Percentiles rank a stretch among this genome's conserved stretches.
These are phyloP conservation scores for Microtus montanus DNA, from an alignment of 2,113 vertebrate genomes.

Conservation along the genomic window DNA sequence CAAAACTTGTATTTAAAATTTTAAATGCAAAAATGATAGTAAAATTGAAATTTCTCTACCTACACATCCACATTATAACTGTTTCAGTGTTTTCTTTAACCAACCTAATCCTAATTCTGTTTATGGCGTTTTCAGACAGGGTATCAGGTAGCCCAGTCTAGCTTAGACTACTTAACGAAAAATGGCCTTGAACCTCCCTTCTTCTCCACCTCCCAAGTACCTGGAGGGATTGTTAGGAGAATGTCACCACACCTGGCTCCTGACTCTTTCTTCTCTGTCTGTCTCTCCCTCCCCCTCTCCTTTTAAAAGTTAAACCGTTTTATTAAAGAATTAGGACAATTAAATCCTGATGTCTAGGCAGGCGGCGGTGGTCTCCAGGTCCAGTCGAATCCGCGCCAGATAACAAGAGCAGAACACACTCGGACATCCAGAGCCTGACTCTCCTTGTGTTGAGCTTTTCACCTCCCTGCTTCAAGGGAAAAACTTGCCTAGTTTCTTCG, in stretches of 20 bases:
- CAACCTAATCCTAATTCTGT: not conserved
- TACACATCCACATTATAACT: not conserved
- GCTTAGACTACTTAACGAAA: not conserved
- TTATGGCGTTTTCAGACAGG: not conserved
- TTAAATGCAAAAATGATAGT: not conserved
- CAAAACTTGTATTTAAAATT: not conserved
- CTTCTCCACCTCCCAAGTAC: not conserved
- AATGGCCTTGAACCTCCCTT: not conserved
- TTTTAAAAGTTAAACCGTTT: not conserved
- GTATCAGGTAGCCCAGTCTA: not conserved
- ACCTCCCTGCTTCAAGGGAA: not conserved
- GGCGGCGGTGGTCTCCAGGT: not conserved
- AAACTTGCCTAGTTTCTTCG: constrained; percentile 33
- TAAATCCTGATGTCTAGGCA: not conserved
- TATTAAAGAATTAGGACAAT: not conserved
- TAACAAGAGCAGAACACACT: not conserved
- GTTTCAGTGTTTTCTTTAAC: not conserved
- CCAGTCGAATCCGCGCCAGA: not conserved
- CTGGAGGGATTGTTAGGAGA: not conserved
- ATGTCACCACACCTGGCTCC: not conserved
- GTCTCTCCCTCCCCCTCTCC: not conserved
- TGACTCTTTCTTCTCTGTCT: not conserved
- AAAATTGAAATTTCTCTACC: not conserved
- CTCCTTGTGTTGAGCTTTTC: not conserved
- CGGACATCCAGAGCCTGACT: not conserved